Conservation (phyloP, 2,888 invertebrate genomes). For the Hirtodrosophila cameraria region DNA sequence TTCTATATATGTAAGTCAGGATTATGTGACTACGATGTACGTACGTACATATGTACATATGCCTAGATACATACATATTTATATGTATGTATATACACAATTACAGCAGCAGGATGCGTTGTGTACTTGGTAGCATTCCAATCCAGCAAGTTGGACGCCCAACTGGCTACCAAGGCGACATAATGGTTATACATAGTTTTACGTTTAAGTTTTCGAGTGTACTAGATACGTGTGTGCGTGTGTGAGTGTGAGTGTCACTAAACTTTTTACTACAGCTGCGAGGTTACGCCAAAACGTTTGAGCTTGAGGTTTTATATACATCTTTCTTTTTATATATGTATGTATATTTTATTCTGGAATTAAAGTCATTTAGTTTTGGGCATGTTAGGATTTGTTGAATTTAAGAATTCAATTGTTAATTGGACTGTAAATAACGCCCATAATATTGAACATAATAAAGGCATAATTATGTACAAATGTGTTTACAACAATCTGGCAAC, state of each 20-base stretch:
- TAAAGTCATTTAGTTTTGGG: no score
- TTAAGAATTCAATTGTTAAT: background rate
- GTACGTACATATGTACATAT: conserved; percentile 41
- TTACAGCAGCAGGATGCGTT: conserved; percentile 7
- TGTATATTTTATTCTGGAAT: no score
- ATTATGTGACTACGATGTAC: conserved; percentile 68
- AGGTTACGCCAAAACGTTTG: background rate
- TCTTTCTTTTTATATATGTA: no score
- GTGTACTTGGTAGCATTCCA: conserved; percentile 12
- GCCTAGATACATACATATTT: conserved; percentile 13
- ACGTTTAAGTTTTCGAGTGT: background rate
- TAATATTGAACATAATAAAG: background rate
- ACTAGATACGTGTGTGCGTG: no score
- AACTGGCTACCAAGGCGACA: conserved; percentile 62
- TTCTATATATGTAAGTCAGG: conserved; percentile 36
- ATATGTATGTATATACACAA: background rate
- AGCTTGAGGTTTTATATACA: background rate
- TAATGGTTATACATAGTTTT: conserved; percentile 29
- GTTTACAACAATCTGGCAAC: conserved; percentile 37
- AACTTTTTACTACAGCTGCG: conserved; percentile 16
- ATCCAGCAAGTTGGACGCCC: conserved; percentile 46
- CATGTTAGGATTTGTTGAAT: background rate
- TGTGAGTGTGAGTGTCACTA: conserved; percentile 14
- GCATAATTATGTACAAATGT: conserved; percentile 1
- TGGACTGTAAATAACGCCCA: background rate